Evolutionary conservation across 1,140 invertebrate genomes (phyloP).

Genomic region (Psilanteris sp.): DNA sequence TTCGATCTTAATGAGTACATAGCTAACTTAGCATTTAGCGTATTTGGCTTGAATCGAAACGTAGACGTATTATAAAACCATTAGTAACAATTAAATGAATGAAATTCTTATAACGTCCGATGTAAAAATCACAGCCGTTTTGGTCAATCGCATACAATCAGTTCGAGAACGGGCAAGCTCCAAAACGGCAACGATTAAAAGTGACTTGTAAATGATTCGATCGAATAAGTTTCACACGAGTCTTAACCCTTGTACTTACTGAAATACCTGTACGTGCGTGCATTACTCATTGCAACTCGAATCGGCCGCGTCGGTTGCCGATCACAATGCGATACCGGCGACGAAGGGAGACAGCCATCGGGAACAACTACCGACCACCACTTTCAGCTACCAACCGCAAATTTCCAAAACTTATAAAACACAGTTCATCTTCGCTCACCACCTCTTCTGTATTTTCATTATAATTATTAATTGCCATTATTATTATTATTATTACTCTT

Average conservation of each 20-base stretch:
- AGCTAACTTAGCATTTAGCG: slow-evolving; percentile 25
- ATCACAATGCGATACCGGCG: not conserved
- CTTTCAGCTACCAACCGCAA: slow-evolving; percentile 64
- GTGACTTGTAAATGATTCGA: slow-evolving; percentile 9
- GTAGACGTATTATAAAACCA: too few species aligned
- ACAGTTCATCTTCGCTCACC: slow-evolving; percentile 31
- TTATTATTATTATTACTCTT: too few species aligned
- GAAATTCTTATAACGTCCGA: too few species aligned
- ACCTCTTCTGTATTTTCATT: too few species aligned
- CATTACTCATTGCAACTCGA: slow-evolving; percentile 3
- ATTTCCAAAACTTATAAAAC: slow-evolving; percentile 45
- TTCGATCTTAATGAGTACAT: slow-evolving; percentile 14
- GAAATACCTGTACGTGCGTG: slow-evolving; percentile 12
- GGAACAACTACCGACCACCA: slow-evolving; percentile 51
- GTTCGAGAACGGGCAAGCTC: too few species aligned
- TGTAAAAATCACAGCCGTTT: too few species aligned
- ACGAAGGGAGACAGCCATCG: slow-evolving; percentile 8
- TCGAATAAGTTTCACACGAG: not conserved
- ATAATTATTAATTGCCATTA: too few species aligned
- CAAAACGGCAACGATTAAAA: too few species aligned
- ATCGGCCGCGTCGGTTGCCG: slow-evolving; percentile 7
- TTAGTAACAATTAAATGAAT: too few species aligned
- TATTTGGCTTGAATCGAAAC: too few species aligned
- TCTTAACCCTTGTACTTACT: not conserved
- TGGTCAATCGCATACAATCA: too few species aligned